A percentile compares a stretch with the other conserved stretches of the same genome.
These are phyloP conservation scores for Sander vitreus DNA, from an alignment of 2,113 vertebrate genomes.

Conservation along the genomic window DNA sequence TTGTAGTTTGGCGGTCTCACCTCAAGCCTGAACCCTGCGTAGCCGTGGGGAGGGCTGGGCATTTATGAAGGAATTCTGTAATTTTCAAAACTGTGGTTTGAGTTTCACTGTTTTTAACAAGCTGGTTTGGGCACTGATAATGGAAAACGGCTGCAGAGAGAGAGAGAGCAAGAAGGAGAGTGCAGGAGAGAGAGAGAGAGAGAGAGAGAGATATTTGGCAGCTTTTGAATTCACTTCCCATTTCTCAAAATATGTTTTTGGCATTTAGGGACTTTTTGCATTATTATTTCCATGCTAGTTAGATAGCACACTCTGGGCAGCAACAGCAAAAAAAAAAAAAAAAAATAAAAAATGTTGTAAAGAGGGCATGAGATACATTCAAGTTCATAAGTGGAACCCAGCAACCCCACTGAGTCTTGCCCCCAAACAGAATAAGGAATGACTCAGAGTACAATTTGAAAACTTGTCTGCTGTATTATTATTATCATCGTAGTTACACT, in stretches of 20 bases:
- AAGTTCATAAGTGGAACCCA: constrained; percentile 13
- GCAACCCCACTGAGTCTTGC: constrained; percentile 14
- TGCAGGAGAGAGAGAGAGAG: constrained; percentile 21
- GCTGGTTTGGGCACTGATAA: constrained; percentile 85
- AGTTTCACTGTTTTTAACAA: constrained; percentile 82
- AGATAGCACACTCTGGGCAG: constrained; percentile 12
- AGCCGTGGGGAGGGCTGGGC: constrained; percentile 65
- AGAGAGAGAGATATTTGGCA: constrained; percentile 48
- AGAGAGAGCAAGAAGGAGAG: not conserved
- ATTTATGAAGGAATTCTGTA: constrained; percentile 84
- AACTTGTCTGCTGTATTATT: constrained; percentile 9
- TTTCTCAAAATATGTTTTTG: constrained; percentile 65
- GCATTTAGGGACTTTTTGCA: constrained; percentile 27
- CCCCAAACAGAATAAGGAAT: not conserved
- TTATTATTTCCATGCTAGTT: constrained; percentile 46
- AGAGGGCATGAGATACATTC: not conserved
- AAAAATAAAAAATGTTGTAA: not conserved
- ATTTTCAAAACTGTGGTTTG: constrained; percentile 85
- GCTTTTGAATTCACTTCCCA: constrained; percentile 61
- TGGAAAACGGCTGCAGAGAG: constrained; percentile 82
- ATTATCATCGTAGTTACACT: not conserved
- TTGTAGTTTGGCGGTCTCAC: constrained; percentile 66
- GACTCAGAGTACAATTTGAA: constrained; percentile 20
- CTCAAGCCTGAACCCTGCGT: constrained; percentile 69
- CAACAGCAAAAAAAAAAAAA: constrained; percentile 10